phyloP scores from a whole-genome alignment of 1,140 invertebrate species.

The Leptinotarsa lineolata region DNA sequence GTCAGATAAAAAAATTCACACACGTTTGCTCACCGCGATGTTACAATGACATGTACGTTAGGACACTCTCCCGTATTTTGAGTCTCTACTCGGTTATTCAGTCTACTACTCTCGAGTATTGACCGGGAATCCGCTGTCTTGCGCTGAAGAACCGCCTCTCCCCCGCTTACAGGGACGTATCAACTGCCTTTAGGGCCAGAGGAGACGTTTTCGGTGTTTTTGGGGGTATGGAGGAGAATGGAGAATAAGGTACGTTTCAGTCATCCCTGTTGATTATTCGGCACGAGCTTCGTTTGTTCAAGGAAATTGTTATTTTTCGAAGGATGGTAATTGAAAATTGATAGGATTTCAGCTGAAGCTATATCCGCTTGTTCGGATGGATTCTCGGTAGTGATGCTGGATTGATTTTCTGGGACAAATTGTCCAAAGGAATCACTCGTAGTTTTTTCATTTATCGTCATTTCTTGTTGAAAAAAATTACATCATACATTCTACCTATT shows the following conservation, averaged over 20 bases:
- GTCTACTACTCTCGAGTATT: constrained; percentile 38
- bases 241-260: neutral
- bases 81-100: neutral
- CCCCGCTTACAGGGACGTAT: constrained; percentile 41
- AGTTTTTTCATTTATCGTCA: neutral
- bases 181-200: neutral
- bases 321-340: neutral
- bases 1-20: constrained; percentile 11
- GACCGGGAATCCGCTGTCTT: constrained; percentile 50
- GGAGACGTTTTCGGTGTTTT: neutral
- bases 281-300: constrained; percentile 1
- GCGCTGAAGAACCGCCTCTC: constrained; percentile 40
- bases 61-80: constrained; percentile 16
- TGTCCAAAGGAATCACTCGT: neutral
- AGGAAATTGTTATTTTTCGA: constrained; percentile 3
- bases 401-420: neutral
- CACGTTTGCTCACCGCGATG: neutral
- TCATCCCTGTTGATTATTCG: neutral
- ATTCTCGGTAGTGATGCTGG: neutral
- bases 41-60: neutral
- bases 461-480: neutral
- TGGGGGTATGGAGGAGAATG: neutral
- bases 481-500: neutral
- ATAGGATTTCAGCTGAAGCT: neutral
- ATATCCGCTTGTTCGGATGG: neutral